Evolutionary conservation across 2,797 vertebrate genomes (phyloP).

Genomic region (Acanthurus tractus): DNA sequence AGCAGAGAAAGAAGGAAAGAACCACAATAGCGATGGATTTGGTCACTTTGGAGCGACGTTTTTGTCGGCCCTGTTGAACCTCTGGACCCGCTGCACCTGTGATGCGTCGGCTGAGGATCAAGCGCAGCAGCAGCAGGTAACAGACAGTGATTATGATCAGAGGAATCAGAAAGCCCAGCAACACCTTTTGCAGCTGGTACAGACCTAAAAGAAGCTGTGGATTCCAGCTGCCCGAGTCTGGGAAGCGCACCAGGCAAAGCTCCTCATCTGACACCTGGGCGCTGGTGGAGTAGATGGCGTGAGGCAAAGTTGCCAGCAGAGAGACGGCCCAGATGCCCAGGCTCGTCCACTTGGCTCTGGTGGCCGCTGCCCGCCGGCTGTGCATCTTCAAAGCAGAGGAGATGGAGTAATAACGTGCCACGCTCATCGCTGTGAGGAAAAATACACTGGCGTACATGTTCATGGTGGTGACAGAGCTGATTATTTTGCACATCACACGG

Average conservation of each 20-base stretch:
- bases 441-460: constrained; percentile 88
- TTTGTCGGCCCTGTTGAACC: constrained; percentile 71
- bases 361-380: constrained; percentile 73
- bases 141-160: constrained; percentile 83
- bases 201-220: constrained; percentile 86
- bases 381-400: constrained; percentile 86
- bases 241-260: constrained; percentile 85
- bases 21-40: constrained; percentile 87
- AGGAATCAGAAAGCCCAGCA: constrained; percentile 85
- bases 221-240: constrained; percentile 85
- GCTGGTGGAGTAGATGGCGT: constrained; percentile 87
- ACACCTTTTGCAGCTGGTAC: constrained; percentile 86
- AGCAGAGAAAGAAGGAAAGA: constrained; percentile 89
- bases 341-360: constrained; percentile 83
- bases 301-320: constrained; percentile 83
- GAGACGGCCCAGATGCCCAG: constrained; percentile 84
- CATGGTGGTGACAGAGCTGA: constrained; percentile 87
- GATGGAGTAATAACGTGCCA: constrained; percentile 85
- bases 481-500: constrained; percentile 85
- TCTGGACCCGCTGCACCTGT: constrained; percentile 70
- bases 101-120: constrained; percentile 81
- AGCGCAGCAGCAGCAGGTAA: constrained; percentile 84
- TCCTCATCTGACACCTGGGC: constrained; percentile 83
- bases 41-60: constrained; percentile 86
- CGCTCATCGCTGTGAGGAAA: constrained; percentile 87